Evolutionary conservation across 1,140 invertebrate species (phyloP).

Genomic region (Papilio polyxenes): DNA sequence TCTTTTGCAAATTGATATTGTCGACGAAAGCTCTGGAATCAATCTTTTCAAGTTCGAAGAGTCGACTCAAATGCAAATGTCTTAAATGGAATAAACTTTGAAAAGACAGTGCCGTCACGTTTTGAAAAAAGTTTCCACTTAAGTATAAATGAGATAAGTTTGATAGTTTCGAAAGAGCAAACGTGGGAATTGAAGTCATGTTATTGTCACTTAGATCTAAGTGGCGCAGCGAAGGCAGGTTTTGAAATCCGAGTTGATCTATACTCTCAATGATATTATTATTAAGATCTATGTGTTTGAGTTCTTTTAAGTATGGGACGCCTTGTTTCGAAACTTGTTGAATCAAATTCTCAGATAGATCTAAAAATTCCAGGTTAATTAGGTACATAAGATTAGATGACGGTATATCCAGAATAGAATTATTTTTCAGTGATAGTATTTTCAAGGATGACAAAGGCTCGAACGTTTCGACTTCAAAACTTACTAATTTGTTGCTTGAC

Average conservation of each 20-base stretch:
- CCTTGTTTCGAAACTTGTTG: slow-evolving; percentile 84
- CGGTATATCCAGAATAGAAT: slow-evolving; percentile 89
- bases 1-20: slow-evolving; percentile 89
- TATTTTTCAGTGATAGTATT: slow-evolving; percentile 86
- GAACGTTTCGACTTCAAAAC: slow-evolving; percentile 86
- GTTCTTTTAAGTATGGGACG: slow-evolving; percentile 84
- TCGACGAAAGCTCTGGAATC: slow-evolving; percentile 90
- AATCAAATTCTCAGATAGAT: slow-evolving; percentile 87
- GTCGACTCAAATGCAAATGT: slow-evolving; percentile 85
- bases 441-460: slow-evolving; percentile 85
- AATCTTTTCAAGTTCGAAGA: slow-evolving; percentile 84
- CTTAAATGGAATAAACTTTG: slow-evolving; percentile 89
- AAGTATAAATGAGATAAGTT: slow-evolving; percentile 87
- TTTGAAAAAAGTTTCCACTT: slow-evolving; percentile 87
- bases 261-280: slow-evolving; percentile 88
- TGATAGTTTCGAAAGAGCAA: slow-evolving; percentile 86
- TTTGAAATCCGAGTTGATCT: slow-evolving; percentile 85
- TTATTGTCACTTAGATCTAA: slow-evolving; percentile 92
- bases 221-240: slow-evolving; percentile 84
- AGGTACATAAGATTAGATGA: slow-evolving; percentile 84
- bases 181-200: slow-evolving; percentile 88
- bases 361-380: slow-evolving; percentile 84
- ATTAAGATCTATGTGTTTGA: slow-evolving; percentile 84
- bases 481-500: slow-evolving; percentile 87
- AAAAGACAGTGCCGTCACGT: slow-evolving; percentile 87